phyloP scores from a whole-genome alignment of 2,888 invertebrate genomes.

The Tipula helvola region DNA sequence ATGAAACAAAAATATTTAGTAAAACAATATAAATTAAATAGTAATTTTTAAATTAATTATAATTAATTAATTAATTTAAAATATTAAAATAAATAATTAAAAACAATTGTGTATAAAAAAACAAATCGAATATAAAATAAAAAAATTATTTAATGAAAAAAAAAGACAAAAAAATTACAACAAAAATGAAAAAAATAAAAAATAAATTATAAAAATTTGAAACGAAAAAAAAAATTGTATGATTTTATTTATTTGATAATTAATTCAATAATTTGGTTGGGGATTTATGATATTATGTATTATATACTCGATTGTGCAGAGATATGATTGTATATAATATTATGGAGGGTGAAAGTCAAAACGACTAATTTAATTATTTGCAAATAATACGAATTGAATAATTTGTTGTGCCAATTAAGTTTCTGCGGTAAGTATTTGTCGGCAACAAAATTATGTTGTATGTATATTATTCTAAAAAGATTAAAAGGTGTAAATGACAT shows the following conservation, averaged over 20 bases:
- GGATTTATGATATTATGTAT: no score
- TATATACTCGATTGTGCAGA: no score
- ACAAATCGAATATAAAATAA: background rate
- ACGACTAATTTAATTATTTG: no score
- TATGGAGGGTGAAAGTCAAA: no score
- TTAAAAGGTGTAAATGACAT: no score
- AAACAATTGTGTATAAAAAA: background rate
- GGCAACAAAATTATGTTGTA: no score
- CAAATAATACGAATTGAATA: no score
- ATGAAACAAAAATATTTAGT: background rate
- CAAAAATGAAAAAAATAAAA: background rate
- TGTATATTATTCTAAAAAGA: no score
- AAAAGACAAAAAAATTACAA: background rate
- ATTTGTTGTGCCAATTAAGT: no score
- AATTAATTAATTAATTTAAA: background rate
- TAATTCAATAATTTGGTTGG: background rate
- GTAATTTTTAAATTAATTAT: background rate
- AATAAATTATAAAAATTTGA: slow-evolving; percentile 4
- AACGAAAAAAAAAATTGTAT: background rate
- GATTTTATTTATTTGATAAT: background rate
- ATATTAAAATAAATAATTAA: background rate
- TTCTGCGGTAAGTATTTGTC: no score
- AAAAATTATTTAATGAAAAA: background rate
- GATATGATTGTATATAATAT: no score
- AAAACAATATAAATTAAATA: background rate